Percentiles rank a stretch among this genome's conserved stretches.
Evolutionary conservation across 2,113 vertebrate genomes (phyloP).

Genomic region (Hemiprocne comata): DNA sequence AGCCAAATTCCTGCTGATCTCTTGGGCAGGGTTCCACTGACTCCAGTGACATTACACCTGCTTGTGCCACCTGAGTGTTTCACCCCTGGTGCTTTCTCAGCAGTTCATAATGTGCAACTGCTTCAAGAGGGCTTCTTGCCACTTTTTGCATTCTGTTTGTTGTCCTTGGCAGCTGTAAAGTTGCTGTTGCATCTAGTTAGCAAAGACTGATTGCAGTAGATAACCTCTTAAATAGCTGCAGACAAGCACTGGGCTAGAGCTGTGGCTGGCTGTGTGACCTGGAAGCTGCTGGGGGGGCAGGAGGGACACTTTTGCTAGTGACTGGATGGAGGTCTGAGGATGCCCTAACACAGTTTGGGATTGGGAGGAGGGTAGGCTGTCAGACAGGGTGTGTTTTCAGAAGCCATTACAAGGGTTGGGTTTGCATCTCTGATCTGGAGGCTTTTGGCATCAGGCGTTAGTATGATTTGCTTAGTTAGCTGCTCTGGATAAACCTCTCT

Average conservation of each 20-base stretch:
- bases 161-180: not conserved
- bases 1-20: not conserved
- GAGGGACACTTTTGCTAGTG: fast-evolving
- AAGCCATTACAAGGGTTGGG: not conserved
- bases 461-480: not conserved
- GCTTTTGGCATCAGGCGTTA: not conserved
- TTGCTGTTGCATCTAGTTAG: not conserved
- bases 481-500: not conserved
- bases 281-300: not conserved
- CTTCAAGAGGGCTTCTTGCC: not conserved
- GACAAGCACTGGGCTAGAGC: not conserved
- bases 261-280: not conserved
- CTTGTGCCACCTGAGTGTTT: not conserved
- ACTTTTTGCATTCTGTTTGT: not conserved
- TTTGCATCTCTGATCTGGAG: not conserved
- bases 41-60: not conserved
- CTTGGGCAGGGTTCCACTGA: not conserved
- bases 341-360: not conserved
- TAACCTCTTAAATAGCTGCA: not conserved
- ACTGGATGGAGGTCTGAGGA: not conserved
- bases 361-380: not conserved
- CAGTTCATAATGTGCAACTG: not conserved
- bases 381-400: not conserved
- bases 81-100: not conserved
- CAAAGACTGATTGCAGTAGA: not conserved